These are phyloP conservation scores for Macheiramphus alcinus DNA, from an alignment of 2,113 vertebrate genomes.

Conservation along the genomic window DNA sequence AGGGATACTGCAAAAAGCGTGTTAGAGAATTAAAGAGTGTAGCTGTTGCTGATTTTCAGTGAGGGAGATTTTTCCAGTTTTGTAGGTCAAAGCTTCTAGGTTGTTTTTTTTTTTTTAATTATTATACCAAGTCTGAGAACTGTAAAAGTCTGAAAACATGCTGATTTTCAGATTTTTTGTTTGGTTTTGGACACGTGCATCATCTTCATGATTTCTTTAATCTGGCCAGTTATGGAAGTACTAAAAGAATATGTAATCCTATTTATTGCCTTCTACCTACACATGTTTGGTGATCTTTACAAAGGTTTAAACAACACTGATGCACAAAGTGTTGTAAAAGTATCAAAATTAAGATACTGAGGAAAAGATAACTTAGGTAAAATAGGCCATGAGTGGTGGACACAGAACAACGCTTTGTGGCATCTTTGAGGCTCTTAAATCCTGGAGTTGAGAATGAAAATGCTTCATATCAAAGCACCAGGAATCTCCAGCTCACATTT, in stretches of 20 bases:
- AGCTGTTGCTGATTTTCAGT: not conserved
- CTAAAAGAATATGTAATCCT: not conserved
- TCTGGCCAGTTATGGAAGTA: not conserved
- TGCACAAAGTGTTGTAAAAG: not conserved
- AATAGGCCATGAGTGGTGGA: not conserved
- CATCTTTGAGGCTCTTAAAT: not conserved
- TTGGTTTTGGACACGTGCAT: not conserved
- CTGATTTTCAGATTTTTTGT: not conserved
- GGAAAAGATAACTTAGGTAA: not conserved
- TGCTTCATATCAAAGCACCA: not conserved
- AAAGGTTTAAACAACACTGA: not conserved
- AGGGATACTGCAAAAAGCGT: not conserved
- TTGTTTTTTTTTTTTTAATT: not conserved
- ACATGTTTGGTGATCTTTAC: not conserved
- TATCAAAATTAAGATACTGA: not conserved
- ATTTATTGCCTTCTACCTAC: not conserved
- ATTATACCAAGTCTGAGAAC: not conserved
- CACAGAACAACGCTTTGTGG: not conserved
- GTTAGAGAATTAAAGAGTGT: not conserved
- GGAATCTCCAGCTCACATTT: not conserved
- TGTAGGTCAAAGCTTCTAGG: not conserved
- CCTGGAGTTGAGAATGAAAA: not conserved
- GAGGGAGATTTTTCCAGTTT: not conserved
- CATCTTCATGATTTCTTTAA: not conserved
- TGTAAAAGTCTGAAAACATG: not conserved